Base-by-base conservation (phyloP, 1,140 invertebrate species). In the Drosophila rhopaloa region DNA sequence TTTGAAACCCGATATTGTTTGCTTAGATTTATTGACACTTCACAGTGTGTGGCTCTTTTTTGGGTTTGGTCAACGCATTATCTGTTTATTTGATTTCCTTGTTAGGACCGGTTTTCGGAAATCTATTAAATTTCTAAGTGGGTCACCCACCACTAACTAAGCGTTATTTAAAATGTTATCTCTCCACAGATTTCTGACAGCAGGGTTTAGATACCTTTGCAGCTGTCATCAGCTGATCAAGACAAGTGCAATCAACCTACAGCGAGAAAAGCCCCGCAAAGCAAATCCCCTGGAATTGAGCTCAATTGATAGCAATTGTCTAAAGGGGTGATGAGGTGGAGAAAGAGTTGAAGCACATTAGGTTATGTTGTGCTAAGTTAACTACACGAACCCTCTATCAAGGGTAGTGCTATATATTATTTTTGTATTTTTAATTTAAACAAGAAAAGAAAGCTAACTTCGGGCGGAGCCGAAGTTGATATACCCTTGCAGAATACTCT, bases 231-330 rank as follows among this genome's bases (percentile, higher is more conserved):
- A 86, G 82, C 83, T 84, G 83, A 83, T 89, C 77, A 48, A 67
- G 56, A 63, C 57, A 78, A 85, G 81, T 88, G 83, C 79, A 83
- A 58, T 65, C 35, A 67, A 41, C 44, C 59, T 35, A 53, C 19
- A 24, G 38, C 65, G 29, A 60, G 35, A 14, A 35, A 38, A 57
- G 46, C 35, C 16, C 16, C 11, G 54, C 54, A 79, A 79, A 85
- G 59, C 67, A 60, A 63, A 61, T 32, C 75, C 75, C 67, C 59
- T 67, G 63, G 72, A 90, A 88, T 90, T 86, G 77, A 76, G 80
- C 80, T 83, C 74, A 90, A 90, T 90, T 90, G 82, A 68, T 81
- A 61, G 70, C 81, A 90, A 90, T 90, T 90, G 79, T 65, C 59
- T 43, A 57, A 47, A 59, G 51, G 29, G 19, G 32, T 13, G 37